Base-by-base conservation (phyloP, 2,797 vertebrate species). In the Pseudotriccus pelzelni region DNA sequence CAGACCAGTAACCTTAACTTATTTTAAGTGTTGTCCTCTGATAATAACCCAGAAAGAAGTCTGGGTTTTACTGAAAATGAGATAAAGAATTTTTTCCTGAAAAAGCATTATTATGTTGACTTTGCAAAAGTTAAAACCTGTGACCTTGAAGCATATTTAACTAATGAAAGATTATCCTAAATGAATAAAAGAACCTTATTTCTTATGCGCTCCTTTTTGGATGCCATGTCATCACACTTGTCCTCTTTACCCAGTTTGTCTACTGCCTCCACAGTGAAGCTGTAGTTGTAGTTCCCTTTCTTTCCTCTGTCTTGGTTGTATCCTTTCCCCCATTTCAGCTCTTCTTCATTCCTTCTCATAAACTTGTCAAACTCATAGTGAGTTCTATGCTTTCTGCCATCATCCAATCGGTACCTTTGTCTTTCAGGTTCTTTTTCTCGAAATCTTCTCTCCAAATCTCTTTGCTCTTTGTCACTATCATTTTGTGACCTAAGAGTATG, bases 321-420 rank as follows among this genome's bases (percentile, higher is more conserved):
- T 87, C 98, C 98, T 96, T 99, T 99, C 55, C 99, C 99, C 99
- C 98, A 99, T 84, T 99, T 99, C 91, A 98, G 98, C 90, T 99
- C 99, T n/a, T 99, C 99, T 95, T 99, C 99, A 36, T 93, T 97
- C 95, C 99, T 98, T 58, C 99, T 98, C 97, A 98, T 97, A 92
- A 99, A 99, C 97, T 98, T 99, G 96, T 99, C 99, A 91, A 98
- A 99, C 82, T 99, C 99, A 83, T 98, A 99, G 96, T 98, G 98
- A 96, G 98, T 98, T 95, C 98, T 98, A 94, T 99, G 99, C 27
- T 99, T 98, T 93, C 99, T 99, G 94, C 98, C 97, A 79, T 99
- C 98, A 63, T 99, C 99, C 43, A 98, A 96, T 60, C 98, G 98
- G 81, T 98, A 98, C 10, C 98, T 98, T 96, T 98, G 99, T 55